Conservation (phyloP, 2,113 vertebrate genomes). For the Peucedramus taeniatus region DNA sequence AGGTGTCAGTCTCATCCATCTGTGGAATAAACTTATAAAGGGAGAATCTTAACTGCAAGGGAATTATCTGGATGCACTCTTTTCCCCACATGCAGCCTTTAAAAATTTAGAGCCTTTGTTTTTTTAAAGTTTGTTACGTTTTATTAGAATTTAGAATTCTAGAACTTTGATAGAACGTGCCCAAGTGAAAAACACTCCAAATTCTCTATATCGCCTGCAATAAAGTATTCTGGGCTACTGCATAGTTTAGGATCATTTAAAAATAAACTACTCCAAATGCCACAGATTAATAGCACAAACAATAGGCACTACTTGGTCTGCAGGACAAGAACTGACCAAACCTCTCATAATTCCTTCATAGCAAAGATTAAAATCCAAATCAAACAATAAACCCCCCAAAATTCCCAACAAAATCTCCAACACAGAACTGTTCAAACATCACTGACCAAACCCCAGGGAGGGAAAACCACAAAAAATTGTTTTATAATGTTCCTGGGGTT, state of each 20-base stretch:
- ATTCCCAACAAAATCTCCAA: background rate
- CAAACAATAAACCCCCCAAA: background rate
- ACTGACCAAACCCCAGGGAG: background rate
- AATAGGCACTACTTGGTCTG: background rate
- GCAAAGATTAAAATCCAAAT: background rate
- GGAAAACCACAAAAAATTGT: background rate
- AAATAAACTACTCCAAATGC: background rate
- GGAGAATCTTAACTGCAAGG: background rate
- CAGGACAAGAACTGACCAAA: background rate
- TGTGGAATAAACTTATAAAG: background rate
- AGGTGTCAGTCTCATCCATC: background rate
- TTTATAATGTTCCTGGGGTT: fast-evolving
- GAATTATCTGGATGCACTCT: background rate
- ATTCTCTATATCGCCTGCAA: background rate
- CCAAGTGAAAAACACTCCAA: background rate
- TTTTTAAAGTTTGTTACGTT: background rate
- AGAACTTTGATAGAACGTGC: background rate
- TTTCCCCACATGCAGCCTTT: fast-evolving
- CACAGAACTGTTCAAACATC: background rate
- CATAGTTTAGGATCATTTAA: background rate
- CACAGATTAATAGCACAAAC: background rate
- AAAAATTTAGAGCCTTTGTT: no score
- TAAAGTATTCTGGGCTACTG: background rate
- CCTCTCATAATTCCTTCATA: background rate
- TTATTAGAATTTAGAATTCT: background rate